phyloP scores from a whole-genome alignment of 1,140 invertebrate genomes.

The Trissolcus basalis region DNA sequence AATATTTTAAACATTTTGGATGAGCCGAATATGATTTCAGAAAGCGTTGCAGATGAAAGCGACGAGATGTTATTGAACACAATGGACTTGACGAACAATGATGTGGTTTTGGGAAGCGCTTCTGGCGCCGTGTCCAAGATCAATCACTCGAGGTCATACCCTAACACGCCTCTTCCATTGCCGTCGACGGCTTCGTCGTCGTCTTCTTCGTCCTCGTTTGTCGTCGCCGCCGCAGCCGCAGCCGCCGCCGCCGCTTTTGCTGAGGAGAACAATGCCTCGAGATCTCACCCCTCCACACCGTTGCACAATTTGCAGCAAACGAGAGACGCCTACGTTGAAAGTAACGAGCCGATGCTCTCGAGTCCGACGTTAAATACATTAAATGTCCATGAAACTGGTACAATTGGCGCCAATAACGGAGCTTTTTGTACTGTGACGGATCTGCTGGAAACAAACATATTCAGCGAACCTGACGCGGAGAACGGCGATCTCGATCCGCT shows the following conservation, averaged over 20 bases:
- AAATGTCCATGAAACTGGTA: constrained; percentile 63
- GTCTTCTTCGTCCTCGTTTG: constrained; percentile 50
- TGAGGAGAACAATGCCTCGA: constrained; percentile 70
- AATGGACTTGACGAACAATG: constrained; percentile 57
- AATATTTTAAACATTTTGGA: constrained; percentile 72
- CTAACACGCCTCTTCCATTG: constrained; percentile 73
- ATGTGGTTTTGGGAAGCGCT: constrained; percentile 60
- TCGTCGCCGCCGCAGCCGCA: no score
- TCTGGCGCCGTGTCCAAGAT: constrained; percentile 55
- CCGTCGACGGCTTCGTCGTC: constrained; percentile 57
- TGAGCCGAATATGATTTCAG: constrained; percentile 63
- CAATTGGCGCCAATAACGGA: constrained; percentile 39
- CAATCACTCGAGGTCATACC: constrained; percentile 73
- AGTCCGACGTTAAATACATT: constrained; percentile 72
- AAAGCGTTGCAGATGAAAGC: constrained; percentile 60
- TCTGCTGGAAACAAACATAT: constrained; percentile 68
- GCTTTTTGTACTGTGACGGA: constrained; percentile 68
- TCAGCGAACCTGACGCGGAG: constrained; percentile 65
- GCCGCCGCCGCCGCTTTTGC: no score
- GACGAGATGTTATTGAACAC: constrained; percentile 59
- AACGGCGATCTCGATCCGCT: constrained; percentile 68
- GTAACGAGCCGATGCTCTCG: constrained; percentile 72
- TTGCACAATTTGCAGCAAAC: constrained; percentile 64
- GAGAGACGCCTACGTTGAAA: constrained; percentile 66
- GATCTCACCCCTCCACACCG: constrained; percentile 74